These are phyloP conservation scores for Chloroceryle amazona DNA, from an alignment of 2,797 vertebrate species.

Conservation along the genomic window DNA sequence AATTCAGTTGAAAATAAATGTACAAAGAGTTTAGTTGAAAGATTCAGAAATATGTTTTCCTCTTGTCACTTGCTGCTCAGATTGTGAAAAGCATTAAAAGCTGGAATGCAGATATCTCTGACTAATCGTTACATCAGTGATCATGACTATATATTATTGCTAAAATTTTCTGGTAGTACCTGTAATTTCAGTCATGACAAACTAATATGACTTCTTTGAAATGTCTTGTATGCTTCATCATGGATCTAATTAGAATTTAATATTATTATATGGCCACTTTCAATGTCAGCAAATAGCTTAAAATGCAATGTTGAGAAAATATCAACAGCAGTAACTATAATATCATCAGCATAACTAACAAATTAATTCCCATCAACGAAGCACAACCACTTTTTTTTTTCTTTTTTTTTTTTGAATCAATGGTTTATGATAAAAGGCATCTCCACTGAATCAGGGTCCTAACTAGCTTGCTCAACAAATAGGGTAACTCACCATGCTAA, in stretches of 20 bases:
- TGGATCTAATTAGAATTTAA: conserved; percentile 3
- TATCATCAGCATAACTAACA: conserved; percentile 38
- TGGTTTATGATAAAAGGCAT: conserved; percentile 14
- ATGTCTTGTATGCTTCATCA: conserved; percentile 10
- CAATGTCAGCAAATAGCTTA: conserved; percentile 32
- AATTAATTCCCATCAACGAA: conserved; percentile 38
- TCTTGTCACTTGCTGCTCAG: background rate
- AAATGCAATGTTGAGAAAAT: conserved; percentile 28
- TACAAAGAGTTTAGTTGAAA: conserved; percentile 14
- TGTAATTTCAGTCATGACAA: background rate
- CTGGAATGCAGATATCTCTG: background rate
- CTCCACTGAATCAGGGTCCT: conserved; percentile 31
- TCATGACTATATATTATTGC: conserved; percentile 9
- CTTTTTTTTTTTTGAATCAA: background rate
- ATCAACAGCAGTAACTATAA: conserved; percentile 4
- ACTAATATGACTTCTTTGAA: background rate
- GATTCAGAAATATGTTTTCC: conserved; percentile 49
- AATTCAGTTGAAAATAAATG: conserved; percentile 33
- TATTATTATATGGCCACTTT: background rate
- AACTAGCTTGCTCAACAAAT: conserved; percentile 5
- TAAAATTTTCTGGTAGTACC: conserved; percentile 20
- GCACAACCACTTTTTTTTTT: background rate
- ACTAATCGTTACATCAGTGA: background rate
- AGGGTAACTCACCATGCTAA: conserved; percentile 1
- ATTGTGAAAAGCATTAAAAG: background rate